These are phyloP conservation scores for Rutilus rutilus DNA, from an alignment of 2,113 vertebrate species.

Conservation along the genomic window DNA sequence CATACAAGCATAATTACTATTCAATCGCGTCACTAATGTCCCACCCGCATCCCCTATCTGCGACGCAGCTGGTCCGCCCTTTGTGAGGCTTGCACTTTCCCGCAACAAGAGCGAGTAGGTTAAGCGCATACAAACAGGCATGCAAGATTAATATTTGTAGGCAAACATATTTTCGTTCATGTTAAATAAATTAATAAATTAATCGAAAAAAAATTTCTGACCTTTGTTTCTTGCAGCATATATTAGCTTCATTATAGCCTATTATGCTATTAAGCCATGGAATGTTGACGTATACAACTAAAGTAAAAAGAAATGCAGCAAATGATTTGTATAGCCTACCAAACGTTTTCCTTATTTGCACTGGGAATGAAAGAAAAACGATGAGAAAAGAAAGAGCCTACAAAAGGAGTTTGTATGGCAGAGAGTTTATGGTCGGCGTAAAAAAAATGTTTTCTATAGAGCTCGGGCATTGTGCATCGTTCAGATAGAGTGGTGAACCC, in stretches of 20 bases:
- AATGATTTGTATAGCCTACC: neutral
- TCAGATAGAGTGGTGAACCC: slow-evolving; percentile 85
- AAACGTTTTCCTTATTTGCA: slow-evolving; percentile 38
- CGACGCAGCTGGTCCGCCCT: slow-evolving; percentile 84
- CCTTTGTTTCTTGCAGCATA: too few relatives aligned
- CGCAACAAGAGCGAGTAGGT: slow-evolving; percentile 49
- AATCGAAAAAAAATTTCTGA: too few relatives aligned
- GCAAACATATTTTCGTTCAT: neutral
- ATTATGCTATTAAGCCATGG: neutral
- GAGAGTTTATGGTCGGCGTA: slow-evolving; percentile 76
- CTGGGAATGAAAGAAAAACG: slow-evolving; percentile 67
- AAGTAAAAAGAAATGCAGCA: neutral
- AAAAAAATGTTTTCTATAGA: slow-evolving; percentile 76
- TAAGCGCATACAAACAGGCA: slow-evolving; percentile 46
- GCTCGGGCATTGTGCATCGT: slow-evolving; percentile 81
- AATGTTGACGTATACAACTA: neutral
- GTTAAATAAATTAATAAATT: neutral
- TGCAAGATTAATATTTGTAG: neutral
- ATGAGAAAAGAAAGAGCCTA: slow-evolving; percentile 58
- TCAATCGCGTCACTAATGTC: slow-evolving; percentile 89
- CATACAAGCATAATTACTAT: slow-evolving; percentile 91
- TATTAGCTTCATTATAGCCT: too few relatives aligned
- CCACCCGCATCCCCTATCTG: slow-evolving; percentile 88
- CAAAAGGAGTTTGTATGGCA: slow-evolving; percentile 62
- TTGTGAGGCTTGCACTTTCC: slow-evolving; percentile 68